Conservation (phyloP, 2,113 vertebrate genomes). For the Gasterosteus aculeatus region DNA sequence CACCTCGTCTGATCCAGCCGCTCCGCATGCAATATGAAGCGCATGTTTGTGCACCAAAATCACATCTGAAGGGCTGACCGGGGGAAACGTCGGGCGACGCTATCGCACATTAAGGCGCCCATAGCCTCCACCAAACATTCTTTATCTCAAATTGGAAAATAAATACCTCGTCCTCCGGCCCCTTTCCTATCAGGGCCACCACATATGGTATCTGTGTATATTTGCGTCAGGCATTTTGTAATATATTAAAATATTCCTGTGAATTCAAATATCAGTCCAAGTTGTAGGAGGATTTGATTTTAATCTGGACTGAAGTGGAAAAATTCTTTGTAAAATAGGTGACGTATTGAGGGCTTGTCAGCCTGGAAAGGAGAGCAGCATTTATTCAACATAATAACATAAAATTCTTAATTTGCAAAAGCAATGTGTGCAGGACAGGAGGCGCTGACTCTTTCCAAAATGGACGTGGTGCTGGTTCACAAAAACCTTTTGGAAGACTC, state of each 20-base stretch:
- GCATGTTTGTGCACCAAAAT: slow-evolving; percentile 45
- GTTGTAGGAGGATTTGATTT: not conserved
- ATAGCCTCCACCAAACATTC: slow-evolving; percentile 16
- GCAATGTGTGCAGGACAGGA: not conserved
- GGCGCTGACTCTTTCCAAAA: not conserved
- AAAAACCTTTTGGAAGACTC: too few species aligned
- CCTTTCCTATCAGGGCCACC: slow-evolving; percentile 13
- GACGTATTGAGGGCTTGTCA: not conserved
- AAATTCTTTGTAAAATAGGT: not conserved
- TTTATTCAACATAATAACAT: not conserved
- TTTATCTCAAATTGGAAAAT: slow-evolving; percentile 61
- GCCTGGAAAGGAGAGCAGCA: not conserved
- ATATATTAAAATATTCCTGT: slow-evolving; percentile 1
- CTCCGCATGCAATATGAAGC: slow-evolving; percentile 62
- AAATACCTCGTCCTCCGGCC: not conserved
- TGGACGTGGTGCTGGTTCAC: not conserved
- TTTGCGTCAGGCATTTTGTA: not conserved
- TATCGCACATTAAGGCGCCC: slow-evolving; percentile 15
- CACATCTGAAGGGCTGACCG: slow-evolving; percentile 36
- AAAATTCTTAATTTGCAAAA: too few species aligned
- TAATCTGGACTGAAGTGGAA: not conserved
- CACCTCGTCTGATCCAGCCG: slow-evolving; percentile 21
- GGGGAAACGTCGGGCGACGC: slow-evolving; percentile 26
- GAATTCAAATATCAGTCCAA: not conserved
- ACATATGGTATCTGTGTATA: slow-evolving; percentile 2